Evolutionary conservation across 2,797 vertebrate species (phyloP).

Genomic region (Xiphorhynchus erythropygius): DNA sequence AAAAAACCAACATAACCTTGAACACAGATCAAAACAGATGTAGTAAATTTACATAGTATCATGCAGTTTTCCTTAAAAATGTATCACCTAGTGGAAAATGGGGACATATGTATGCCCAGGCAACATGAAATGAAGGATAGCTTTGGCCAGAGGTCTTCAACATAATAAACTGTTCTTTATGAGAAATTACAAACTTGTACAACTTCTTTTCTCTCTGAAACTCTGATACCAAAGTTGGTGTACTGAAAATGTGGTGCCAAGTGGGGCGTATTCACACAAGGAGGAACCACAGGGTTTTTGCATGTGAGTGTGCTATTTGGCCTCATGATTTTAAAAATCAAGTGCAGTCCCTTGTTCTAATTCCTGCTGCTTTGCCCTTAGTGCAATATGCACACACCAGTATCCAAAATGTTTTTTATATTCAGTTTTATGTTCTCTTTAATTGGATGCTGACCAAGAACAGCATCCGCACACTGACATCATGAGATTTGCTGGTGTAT

Average conservation of each 20-base stretch:
- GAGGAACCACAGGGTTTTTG: not conserved
- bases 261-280: not conserved
- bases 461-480: not conserved
- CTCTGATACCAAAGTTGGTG: not conserved
- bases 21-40: not conserved
- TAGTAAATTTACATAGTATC: conserved; percentile 47
- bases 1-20: conserved; percentile 41
- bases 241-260: not conserved
- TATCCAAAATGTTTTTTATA: not conserved
- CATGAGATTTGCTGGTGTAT: not conserved
- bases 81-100: conserved; percentile 14
- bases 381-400: not conserved
- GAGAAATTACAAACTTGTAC: not conserved
- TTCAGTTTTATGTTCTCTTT: not conserved
- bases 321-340: not conserved
- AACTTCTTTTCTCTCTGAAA: not conserved
- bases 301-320: not conserved
- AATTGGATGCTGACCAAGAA: not conserved
- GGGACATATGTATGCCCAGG: not conserved
- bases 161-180: conserved; percentile 12
- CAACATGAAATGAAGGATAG: conserved; percentile 23
- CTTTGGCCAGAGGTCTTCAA: not conserved
- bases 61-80: conserved; percentile 44
- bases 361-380: not conserved
- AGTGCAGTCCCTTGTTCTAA: not conserved